These are phyloP conservation scores for Caranx melampygus DNA, from an alignment of 2,113 vertebrate species.

Conservation along the genomic window DNA sequence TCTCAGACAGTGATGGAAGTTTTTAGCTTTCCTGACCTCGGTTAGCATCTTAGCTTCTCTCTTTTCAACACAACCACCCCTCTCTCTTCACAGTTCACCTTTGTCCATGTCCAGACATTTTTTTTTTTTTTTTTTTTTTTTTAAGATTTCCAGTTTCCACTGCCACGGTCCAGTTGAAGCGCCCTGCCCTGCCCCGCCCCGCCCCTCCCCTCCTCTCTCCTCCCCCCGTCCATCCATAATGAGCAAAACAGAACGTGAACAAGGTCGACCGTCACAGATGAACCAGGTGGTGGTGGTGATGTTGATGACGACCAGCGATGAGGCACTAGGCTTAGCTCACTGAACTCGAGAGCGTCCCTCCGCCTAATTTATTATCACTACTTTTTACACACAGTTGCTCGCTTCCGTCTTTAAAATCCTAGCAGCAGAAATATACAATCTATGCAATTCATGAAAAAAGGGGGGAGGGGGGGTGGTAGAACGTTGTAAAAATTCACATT, in stretches of 20 bases:
- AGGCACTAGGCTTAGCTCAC: conserved; percentile 73
- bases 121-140: no score
- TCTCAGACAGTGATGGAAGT: conserved; percentile 17
- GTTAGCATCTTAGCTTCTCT: neutral
- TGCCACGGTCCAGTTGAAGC: conserved; percentile 22
- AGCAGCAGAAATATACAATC: conserved; percentile 81
- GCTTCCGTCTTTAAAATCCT: conserved; percentile 61
- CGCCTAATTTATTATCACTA: conserved; percentile 69
- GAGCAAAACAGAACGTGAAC: neutral
- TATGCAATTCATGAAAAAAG: conserved; percentile 58
- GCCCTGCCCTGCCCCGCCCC: neutral
- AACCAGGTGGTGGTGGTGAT: neutral
- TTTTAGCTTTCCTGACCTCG: neutral
- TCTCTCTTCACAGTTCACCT: conserved; percentile 25
- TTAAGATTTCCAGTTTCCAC: conserved; percentile 26
- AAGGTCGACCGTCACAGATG: conserved; percentile 20
- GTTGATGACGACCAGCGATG: conserved; percentile 54
- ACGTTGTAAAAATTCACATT: conserved; percentile 81
- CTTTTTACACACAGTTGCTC: conserved; percentile 64
- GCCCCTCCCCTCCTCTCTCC: no score
- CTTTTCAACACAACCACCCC: conserved; percentile 4
- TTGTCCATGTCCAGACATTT: conserved; percentile 23
- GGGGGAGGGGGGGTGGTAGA: neutral
- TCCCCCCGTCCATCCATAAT: no score
- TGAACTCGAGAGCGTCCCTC: conserved; percentile 67